Conservation (phyloP, 2,888 invertebrate species). For the Nemotelus nigrinus region DNA sequence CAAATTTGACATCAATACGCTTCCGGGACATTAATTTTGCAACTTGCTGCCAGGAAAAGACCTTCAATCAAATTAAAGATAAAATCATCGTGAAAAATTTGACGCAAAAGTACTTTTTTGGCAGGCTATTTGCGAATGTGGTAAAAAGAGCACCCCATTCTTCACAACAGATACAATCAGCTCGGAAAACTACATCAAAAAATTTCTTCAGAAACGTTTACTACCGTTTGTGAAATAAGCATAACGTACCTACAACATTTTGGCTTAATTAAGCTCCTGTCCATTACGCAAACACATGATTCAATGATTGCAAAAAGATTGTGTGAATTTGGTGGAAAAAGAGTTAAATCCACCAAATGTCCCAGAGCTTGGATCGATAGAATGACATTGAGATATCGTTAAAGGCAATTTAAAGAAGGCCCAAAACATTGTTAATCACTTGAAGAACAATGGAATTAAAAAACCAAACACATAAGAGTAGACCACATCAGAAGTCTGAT, state of each 20-base stretch:
- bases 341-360: neutral
- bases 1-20: neutral
- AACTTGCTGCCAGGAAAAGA: neutral
- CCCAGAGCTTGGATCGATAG: no score
- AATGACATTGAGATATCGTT: no score
- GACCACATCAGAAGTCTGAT: neutral
- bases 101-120: no score
- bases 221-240: no score
- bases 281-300: neutral
- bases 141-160: no score
- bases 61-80: neutral
- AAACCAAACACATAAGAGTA: neutral
- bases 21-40: neutral
- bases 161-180: no score
- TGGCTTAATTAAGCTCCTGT: neutral
- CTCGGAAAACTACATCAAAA: no score
- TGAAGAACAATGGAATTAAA: no score
- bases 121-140: fast-evolving
- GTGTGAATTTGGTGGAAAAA: neutral
- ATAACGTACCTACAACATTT: neutral
- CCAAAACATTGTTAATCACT: no score
- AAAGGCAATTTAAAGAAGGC: no score
- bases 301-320: neutral
- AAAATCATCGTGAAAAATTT: neutral
- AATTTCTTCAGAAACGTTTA: no score